phyloP scores from a whole-genome alignment of 2,888 invertebrate species.

The Leptopterna dolabrata region DNA sequence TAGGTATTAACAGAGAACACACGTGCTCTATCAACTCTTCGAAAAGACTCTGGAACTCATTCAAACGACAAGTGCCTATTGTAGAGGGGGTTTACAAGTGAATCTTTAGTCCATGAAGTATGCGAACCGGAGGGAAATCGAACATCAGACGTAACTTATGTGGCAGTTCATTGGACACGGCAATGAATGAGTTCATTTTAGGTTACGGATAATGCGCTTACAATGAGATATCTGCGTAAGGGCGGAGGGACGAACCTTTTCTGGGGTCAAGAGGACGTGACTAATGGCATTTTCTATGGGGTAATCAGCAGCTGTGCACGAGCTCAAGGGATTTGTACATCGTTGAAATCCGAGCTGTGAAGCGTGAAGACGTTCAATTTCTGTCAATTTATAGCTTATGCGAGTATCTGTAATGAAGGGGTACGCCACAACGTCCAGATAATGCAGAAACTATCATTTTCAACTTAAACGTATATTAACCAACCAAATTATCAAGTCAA shows the following conservation, averaged over 20 bases:
- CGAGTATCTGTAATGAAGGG: background rate
- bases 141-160: conserved; percentile 14
- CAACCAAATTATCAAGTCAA: no score
- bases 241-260: background rate
- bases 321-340: background rate
- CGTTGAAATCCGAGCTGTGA: background rate
- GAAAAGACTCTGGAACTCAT: background rate
- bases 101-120: background rate
- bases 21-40: no score
- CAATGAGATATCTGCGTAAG: conserved; percentile 17
- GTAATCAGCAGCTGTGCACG: conserved; percentile 49
- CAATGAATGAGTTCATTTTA: conserved; percentile 36
- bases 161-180: conserved; percentile 22
- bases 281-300: conserved; percentile 52
- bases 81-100: background rate
- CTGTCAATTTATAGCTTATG: background rate
- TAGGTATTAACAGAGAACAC: no score
- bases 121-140: background rate
- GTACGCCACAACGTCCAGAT: no score
- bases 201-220: conserved; percentile 45
- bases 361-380: conserved; percentile 8
- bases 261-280: conserved; percentile 50
- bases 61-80: background rate
- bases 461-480: no score
- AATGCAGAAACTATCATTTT: no score